A percentile compares a stretch with the other conserved stretches of the same genome.
phyloP scores from a whole-genome alignment of 2,113 vertebrate genomes.

The Laticauda laticaudata region DNA sequence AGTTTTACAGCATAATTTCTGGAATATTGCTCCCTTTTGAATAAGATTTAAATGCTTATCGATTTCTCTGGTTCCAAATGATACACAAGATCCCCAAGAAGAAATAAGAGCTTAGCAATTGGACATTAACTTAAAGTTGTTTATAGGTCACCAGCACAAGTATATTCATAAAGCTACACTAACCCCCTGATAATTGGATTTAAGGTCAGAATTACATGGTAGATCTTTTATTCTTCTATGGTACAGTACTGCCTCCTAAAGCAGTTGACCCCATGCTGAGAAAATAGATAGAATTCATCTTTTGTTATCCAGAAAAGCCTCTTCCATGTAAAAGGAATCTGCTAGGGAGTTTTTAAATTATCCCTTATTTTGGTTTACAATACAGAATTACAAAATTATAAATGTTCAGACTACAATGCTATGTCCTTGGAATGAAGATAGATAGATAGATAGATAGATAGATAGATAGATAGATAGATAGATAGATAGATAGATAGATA shows the following conservation, averaged over 20 bases:
- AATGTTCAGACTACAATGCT: neutral
- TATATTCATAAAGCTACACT: slow-evolving; percentile 12
- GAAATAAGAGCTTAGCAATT: neutral
- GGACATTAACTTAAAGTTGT: neutral
- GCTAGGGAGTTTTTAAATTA: neutral
- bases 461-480: too few species aligned
- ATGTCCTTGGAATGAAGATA: neutral
- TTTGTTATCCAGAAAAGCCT: neutral
- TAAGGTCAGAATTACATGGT: neutral
- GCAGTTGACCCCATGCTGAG: neutral
- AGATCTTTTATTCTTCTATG: neutral
- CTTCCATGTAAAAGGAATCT: neutral
- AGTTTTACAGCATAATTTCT: slow-evolving; percentile 7
- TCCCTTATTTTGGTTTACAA: neutral
- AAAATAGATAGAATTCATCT: neutral
- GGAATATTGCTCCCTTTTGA: slow-evolving; percentile 15
- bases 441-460: too few species aligned
- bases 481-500: too few species aligned
- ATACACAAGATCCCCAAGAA: neutral
- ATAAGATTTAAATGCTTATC: slow-evolving; percentile 19
- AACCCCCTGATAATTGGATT: neutral
- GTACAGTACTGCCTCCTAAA: neutral
- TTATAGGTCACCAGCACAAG: neutral
- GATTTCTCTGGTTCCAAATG: neutral
- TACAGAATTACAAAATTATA: neutral